Evolutionary conservation across 1,140 invertebrate genomes (phyloP), one percentile per base, ranked within the genome.

Genomic region (Microplitis demolitor): DNA sequence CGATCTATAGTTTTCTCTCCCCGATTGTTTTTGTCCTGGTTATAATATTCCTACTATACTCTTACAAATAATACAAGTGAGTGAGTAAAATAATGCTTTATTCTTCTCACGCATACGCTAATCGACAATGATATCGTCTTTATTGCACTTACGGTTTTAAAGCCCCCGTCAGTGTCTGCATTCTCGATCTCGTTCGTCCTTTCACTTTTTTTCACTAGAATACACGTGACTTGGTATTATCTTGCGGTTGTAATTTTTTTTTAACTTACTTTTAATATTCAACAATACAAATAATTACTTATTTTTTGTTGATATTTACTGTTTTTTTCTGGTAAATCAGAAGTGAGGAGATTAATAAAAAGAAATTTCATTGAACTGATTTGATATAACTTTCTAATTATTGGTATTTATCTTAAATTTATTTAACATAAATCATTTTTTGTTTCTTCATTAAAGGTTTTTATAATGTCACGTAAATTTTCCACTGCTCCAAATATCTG

Each of bases 401-500:
- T 24, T 24, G 24, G 37, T 51, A 71, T 64, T 56, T 61, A 4
- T 62, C 45, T 2, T 14, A 24, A 24, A 24, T 34, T 35, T 71
- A 51, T 13, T 53, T 31, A 51, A 69, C n/a, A 45, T 24, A 16
- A n/a, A 61, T 35, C 9, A 31, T 61, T 35, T 31, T 13, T n/a
- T 31, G 11, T 64, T 51, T 58, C 33, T 5, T 39, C 56, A 0
- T 13, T n/a, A 8, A 76, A 79, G 11, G 75, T 72, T 37, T 53
- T 73, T 24, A 80, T 13, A 14, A 81, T 78, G 6, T 66, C 39
- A 13, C 50, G 13, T 2, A 50, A 9, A 35, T 77, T 80, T 51
- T 80, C 77, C 16, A 60, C 53, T 3, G 58, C 39, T 58, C 78
- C 78, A 6, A 74, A 77, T 34, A 76, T 16, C 79, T 81, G 45